Evolutionary conservation across 2,797 vertebrate genomes (phyloP), one percentile per base, ranked within the genome.

Genomic region (Mormyrus proboscirostris): DNA sequence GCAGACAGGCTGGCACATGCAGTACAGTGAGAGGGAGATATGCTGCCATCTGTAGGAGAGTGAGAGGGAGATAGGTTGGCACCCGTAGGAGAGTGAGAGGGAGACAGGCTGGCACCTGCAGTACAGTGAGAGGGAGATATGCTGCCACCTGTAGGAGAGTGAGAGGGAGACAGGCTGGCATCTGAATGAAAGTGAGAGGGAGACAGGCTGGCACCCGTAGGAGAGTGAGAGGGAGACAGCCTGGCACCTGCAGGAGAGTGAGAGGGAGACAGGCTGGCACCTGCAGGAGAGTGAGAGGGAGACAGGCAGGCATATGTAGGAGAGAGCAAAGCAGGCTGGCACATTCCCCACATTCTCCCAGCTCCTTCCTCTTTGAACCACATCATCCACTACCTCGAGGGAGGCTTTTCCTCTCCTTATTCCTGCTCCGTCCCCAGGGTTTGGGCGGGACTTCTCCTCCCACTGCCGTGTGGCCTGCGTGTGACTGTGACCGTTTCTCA

Each of bases 401-500:
- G 57, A 65, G 57, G 55, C 29, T 88, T 53, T 50, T 55, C 57
- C 57, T 65, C 86, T 49, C 41, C 38, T 88, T 19, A 44, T 29
- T 88, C 14, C 41, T 12, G 29, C 38, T 88, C 57, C 4, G 10
- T 62, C 22, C 59, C n/a, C 90, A 29, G 91, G 47, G 59, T 53
- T 22, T 90, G 41, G 87, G 14, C 65, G 91, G 89, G 90, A 88
- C 83, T 16, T 55, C 55, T n/a, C 0, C 91, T 96, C 51, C 0
- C 89, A 0, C 90, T n/a, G 0, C 87, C 14, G 6, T 51, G 29
- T 69, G 84, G 62, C 5, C 22, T 44, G 59, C 6, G 25, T 29
- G 8, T 44, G 89, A 69, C 49, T 22, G 89, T 22, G 16, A 19
- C 22, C 19, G 6, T 89, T 41, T 79, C 53, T 85, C 88, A 85